Percentiles rank a stretch among this genome's conserved stretches.
These are phyloP conservation scores for Encarsia formosa DNA, from an alignment of 2,888 invertebrate species.

Conservation along the genomic window DNA sequence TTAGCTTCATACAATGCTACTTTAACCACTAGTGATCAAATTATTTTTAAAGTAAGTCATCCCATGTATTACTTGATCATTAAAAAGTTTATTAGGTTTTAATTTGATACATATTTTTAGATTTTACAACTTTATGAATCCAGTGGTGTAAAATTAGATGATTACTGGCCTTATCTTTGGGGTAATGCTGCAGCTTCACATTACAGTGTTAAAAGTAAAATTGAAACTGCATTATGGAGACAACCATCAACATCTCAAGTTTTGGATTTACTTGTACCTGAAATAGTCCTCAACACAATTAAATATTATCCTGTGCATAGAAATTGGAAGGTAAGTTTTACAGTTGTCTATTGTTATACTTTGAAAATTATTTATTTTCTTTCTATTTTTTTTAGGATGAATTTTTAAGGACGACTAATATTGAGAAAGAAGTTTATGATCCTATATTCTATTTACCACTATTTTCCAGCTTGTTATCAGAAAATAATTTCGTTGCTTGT, in stretches of 20 bases:
- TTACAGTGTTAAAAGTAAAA: slow-evolving; percentile 64
- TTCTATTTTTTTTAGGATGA: slow-evolving; percentile 29
- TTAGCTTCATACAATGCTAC: slow-evolving; percentile 77
- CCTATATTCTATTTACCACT: slow-evolving; percentile 77
- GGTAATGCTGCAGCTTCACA: slow-evolving; percentile 75
- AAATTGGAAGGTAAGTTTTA: slow-evolving; percentile 51
- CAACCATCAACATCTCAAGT: slow-evolving; percentile 72
- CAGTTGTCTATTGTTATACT: neutral
- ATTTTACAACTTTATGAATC: slow-evolving; percentile 68
- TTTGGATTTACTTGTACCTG: slow-evolving; percentile 65
- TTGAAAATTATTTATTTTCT: neutral
- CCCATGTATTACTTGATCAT: neutral
- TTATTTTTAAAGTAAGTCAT: slow-evolving; percentile 54
- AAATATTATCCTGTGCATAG: slow-evolving; percentile 67
- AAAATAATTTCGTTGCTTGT: slow-evolving; percentile 70
- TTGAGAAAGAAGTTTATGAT: slow-evolving; percentile 67
- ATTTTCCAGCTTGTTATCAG: slow-evolving; percentile 69
- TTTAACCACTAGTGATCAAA: slow-evolving; percentile 65
- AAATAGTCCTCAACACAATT: slow-evolving; percentile 65
- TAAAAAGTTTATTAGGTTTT: slow-evolving; percentile 4
- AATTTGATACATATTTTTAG: slow-evolving; percentile 48
- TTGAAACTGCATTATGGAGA: slow-evolving; percentile 61
- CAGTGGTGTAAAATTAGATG: slow-evolving; percentile 61
- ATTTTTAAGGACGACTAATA: slow-evolving; percentile 24
- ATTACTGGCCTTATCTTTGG: slow-evolving; percentile 79